Base-by-base conservation (phyloP, 1,140 invertebrate genomes). In the Leptopilina clavipes region DNA sequence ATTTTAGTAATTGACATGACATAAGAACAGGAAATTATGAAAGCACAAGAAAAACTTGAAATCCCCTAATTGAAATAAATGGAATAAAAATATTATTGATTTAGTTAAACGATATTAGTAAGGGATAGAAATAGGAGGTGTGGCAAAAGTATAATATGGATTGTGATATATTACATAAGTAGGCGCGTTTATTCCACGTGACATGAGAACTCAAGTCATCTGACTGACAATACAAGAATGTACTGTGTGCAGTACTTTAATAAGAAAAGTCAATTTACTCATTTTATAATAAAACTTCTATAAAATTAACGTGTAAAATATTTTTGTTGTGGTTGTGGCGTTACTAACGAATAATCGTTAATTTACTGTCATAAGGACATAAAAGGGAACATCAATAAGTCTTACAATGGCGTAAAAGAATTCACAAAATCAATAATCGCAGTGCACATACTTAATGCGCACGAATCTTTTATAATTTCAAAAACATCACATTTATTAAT, bases 171-270 rank as follows among this genome's bases (percentile, higher is more conserved):
- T 89, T 89, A 89, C 84, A 81, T 89, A 89, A 89, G 86, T 79
- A 82, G 73, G 79, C 79, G 81, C 81, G 80, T 76, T 86, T 85
- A 25, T 31, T 87, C 84, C 87, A 89, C 87, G 87, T 89, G 87
- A 89, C 79, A 76, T 44, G 48, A n/a, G 56, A 19, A 72, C 17
- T 65, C 17, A 31, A 22, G 31, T 52, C 48, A 52, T 52, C 48
- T 52, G 48, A 52, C 70, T 72, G 17, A 40, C 54, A 59, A 22
- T 40, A 18, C 18, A 19, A 22, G 6, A 10, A 25, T 65, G 56
- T 48, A 11, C 56, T 65, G 54, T 59, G 18, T 25, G 59, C 22
- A 31, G 59, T 31, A n/a, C 59, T n/a, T n/a, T 31, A 31, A 31
- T 25, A 25, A 11, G 25, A n/a, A n/a, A 65, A 65, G 11, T 25